A percentile compares a stretch with the other conserved stretches of the same genome.
phyloP scores from a whole-genome alignment of 2,797 vertebrate genomes.

The Chloroceryle amazona region DNA sequence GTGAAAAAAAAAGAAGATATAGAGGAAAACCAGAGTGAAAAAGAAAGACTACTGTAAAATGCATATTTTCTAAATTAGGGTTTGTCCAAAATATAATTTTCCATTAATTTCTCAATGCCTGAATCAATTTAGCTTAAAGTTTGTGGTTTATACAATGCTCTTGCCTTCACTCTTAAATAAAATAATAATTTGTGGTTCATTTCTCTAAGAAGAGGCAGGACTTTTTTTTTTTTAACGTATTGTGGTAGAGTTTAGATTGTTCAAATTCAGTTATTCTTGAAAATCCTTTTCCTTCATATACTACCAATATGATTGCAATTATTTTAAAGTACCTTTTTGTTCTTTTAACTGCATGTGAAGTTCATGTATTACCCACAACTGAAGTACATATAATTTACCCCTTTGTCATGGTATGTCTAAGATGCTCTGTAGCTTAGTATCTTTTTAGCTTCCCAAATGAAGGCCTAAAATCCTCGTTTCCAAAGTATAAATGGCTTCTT shows the following conservation, averaged over 20 bases:
- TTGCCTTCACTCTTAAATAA: background rate
- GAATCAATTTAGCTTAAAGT: background rate
- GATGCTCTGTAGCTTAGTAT: background rate
- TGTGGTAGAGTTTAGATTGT: background rate
- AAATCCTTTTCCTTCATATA: background rate
- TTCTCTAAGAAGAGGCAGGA: background rate
- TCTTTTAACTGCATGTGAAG: background rate
- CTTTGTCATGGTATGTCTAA: background rate
- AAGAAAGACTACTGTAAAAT: conserved; percentile 40
- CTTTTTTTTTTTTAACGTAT: background rate
- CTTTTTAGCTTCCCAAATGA: background rate
- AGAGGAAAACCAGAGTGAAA: conserved; percentile 48
- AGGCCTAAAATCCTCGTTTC: background rate
- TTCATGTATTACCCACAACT: background rate
- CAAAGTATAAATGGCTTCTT: background rate
- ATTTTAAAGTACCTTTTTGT: background rate
- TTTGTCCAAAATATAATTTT: background rate
- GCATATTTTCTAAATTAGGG: conserved; percentile 35
- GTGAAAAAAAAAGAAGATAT: conserved; percentile 45
- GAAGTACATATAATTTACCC: background rate
- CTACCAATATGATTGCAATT: background rate
- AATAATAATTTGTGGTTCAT: background rate
- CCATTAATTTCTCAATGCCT: conserved; percentile 27
- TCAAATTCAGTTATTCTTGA: background rate
- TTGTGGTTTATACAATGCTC: background rate